Conservation (phyloP, 2,797 vertebrate genomes). For the Cynopterus sphinx region DNA sequence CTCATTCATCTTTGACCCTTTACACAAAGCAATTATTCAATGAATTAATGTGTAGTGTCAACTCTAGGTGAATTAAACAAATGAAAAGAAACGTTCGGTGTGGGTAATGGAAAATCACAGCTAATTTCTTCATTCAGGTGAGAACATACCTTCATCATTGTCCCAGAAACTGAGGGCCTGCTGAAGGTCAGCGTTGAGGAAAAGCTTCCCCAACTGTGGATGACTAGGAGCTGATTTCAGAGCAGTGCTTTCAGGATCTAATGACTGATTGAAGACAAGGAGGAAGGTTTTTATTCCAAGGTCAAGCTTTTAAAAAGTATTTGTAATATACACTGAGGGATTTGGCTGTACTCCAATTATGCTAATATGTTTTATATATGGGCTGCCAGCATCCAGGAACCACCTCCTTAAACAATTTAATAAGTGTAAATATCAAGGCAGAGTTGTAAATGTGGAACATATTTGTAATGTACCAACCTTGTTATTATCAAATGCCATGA, state of each 20-base stretch:
- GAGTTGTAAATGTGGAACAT: conserved; percentile 79
- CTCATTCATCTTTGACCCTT: conserved; percentile 72
- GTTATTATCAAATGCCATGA: conserved; percentile 70
- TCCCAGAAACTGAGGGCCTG: conserved; percentile 35
- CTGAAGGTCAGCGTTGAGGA: conserved; percentile 40
- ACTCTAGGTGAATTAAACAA: conserved; percentile 64
- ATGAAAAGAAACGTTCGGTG: conserved; percentile 64
- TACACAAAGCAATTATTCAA: conserved; percentile 66
- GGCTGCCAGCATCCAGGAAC: conserved; percentile 53
- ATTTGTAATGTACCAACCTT: conserved; percentile 75
- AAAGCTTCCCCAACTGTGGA: background rate
- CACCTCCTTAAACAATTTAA: conserved; percentile 62
- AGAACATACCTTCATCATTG: conserved; percentile 44
- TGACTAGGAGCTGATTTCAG: conserved; percentile 26
- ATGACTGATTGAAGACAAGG: conserved; percentile 35
- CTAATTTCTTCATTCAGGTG: conserved; percentile 55
- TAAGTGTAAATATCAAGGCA: conserved; percentile 66
- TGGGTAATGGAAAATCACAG: conserved; percentile 60
- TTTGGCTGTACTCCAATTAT: conserved; percentile 40
- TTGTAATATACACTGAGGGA: conserved; percentile 23
- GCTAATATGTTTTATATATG: conserved; percentile 62
- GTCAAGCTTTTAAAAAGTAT: conserved; percentile 59
- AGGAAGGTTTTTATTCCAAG: conserved; percentile 46
- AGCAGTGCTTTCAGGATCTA: conserved; percentile 22
- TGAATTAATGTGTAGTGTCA: conserved; percentile 70